Percentiles rank a stretch among this genome's conserved stretches.
These are phyloP conservation scores for Pinna nobilis DNA, from an alignment of 1,140 invertebrate species.

Conservation along the genomic window DNA sequence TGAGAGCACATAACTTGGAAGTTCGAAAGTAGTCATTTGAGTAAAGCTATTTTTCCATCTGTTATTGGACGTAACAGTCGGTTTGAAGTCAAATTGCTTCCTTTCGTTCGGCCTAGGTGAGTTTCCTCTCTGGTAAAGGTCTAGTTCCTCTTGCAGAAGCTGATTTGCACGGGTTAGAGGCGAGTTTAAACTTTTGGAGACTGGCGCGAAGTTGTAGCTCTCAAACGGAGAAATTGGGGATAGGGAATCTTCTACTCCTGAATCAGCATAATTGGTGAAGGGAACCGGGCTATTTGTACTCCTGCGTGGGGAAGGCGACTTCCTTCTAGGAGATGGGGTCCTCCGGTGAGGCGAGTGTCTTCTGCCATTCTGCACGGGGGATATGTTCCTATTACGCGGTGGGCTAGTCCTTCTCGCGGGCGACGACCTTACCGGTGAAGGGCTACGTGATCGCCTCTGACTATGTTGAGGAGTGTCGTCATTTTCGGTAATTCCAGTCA, in stretches of 20 bases:
- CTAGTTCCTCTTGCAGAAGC: constrained; percentile 13
- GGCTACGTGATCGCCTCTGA: background rate
- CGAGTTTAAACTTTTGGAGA: background rate
- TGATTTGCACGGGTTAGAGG: constrained; percentile 4
- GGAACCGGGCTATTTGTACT: constrained; percentile 9
- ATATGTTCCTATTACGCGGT: background rate
- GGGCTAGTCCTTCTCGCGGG: background rate
- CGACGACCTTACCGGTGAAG: background rate
- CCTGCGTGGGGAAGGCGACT: background rate
- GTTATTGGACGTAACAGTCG: background rate
- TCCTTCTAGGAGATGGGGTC: constrained; percentile 3
- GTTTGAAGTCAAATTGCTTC: constrained; percentile 35
- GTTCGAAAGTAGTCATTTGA: constrained; percentile 36
- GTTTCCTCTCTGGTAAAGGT: constrained; percentile 40
- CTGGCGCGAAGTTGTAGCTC: constrained; percentile 6
- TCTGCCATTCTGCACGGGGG: constrained; percentile 6
- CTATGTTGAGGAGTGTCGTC: background rate
- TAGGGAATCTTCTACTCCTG: constrained; percentile 15
- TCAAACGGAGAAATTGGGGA: constrained; percentile 20
- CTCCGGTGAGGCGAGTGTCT: background rate
- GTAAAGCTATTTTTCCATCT: constrained; percentile 37
- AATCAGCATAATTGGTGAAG: background rate
- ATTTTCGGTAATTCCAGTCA: constrained; percentile 27
- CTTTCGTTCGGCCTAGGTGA: constrained; percentile 28
- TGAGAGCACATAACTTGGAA: constrained; percentile 35